phyloP scores from a whole-genome alignment of 1,140 invertebrate species.

The Leptopilina boulardi region DNA sequence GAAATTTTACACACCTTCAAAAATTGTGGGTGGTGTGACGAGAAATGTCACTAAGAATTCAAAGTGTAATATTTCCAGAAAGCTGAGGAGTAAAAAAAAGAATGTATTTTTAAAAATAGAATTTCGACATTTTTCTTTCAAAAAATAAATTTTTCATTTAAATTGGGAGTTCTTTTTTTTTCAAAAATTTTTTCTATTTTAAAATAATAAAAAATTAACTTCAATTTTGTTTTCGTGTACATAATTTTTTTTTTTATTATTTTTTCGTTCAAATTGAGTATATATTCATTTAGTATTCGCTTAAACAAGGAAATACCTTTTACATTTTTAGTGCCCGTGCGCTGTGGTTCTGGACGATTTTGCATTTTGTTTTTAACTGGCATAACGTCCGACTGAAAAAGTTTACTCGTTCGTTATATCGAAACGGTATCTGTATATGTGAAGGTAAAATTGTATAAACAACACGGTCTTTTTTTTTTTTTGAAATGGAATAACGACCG shows the following conservation, averaged over 20 bases:
- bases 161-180: too few relatives aligned
- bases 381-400: neutral
- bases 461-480: too few relatives aligned
- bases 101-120: neutral
- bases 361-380: conserved; percentile 17
- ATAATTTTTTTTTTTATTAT: neutral
- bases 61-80: neutral
- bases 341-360: neutral
- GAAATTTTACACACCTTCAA: conserved; percentile 7
- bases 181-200: too few relatives aligned
- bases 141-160: too few relatives aligned
- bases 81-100: too few relatives aligned
- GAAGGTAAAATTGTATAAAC: conserved; percentile 24
- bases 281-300: neutral
- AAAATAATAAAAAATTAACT: too few relatives aligned
- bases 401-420: conserved; percentile 26
- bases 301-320: neutral
- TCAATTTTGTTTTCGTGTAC: too few relatives aligned
- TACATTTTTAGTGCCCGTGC: neutral
- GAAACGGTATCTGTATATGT: neutral
- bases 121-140: too few relatives aligned
- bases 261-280: neutral
- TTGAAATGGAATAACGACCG: conserved; percentile 20
- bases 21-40: too few relatives aligned
- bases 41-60: conserved; percentile 2